Evolutionary conservation across 23 tunicate genomes (phyloP).

Genomic region (Aplidium turbinatum): DNA sequence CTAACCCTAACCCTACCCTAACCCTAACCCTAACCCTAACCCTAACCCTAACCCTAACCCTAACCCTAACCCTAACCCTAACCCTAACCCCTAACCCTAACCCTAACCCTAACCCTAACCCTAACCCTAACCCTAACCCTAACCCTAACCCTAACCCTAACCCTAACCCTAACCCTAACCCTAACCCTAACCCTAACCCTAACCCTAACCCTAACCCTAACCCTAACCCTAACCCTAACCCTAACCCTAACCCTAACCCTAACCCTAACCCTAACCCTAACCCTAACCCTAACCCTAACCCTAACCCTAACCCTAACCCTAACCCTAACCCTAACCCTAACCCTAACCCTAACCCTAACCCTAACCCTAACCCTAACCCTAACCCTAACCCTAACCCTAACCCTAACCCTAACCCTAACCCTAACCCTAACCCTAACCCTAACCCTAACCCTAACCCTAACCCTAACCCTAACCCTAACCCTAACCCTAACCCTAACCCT

Average conservation of each 20-base stretch:
- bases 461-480: conserved; percentile 64
- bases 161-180: conserved; percentile 78
- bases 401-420: conserved; percentile 52
- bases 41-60: too few species aligned
- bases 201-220: conserved; percentile 83
- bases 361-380: conserved; percentile 66
- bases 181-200: conserved; percentile 83
- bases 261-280: conserved; percentile 74
- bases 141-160: conserved; percentile 83
- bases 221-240: conserved; percentile 81
- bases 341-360: conserved; percentile 73
- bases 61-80: too few species aligned
- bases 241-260: conserved; percentile 78
- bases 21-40: too few species aligned
- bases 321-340: conserved; percentile 82
- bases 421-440: conserved; percentile 66
- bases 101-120: too few species aligned
- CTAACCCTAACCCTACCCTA: too few species aligned
- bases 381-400: conserved; percentile 59
- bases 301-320: conserved; percentile 77
- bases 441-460: conserved; percentile 65
- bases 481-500: conserved; percentile 58
- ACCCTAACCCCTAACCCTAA: too few species aligned
- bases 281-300: conserved; percentile 88
- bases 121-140: conserved; percentile 83